Evolutionary conservation across 2,797 vertebrate genomes (phyloP), one percentile per base, ranked within the genome.

Genomic region (Galagoides demidoff): DNA sequence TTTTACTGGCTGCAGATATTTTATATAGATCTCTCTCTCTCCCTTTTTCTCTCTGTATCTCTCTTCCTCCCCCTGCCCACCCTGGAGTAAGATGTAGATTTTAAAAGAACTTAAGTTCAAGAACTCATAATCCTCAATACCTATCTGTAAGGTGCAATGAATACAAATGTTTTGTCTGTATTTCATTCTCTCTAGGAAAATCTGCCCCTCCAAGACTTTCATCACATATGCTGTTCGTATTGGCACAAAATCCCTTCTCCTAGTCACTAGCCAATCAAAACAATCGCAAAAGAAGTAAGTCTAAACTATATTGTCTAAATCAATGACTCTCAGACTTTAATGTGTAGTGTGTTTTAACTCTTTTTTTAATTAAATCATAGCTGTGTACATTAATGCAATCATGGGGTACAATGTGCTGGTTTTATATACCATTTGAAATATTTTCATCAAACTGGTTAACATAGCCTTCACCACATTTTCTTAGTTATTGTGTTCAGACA

Each of bases 81-180:
- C 49, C 49, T 14, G 14, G 34, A 76, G 49, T 66, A 83, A 85
- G 27, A 16, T 39, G 2, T 63, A 17, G 11, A 77, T 86, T 81
- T 78, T 73, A 76, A 85, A 89, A 66, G 14, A 95, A 76, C 29
- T 90, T 76, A 79, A 83, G 5, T 39, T 78, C n/a, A 90, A 59
- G 39, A 66, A 76, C 14, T 90, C 27, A 34, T 45, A 55, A 16
- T 39, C 84, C 78, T 85, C 39, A 79, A 61, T 23, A 1, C 11
- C 63, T 43, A 17, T 45, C 73, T 81, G 43, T 70, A 61, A 70
- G 34, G 49, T 59, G 11, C 83, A 64, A 17, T 19, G 16, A 70
- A 86, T 68, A n/a, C 8, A 77, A 71, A 89, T 76, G 14, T 61
- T 63, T 95, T 88, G 5, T 77, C 76, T 34, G 25, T 2, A 25